phyloP scores from a whole-genome alignment of 35 echinoderm and acorn worm genomes.

The Diadema setosum region DNA sequence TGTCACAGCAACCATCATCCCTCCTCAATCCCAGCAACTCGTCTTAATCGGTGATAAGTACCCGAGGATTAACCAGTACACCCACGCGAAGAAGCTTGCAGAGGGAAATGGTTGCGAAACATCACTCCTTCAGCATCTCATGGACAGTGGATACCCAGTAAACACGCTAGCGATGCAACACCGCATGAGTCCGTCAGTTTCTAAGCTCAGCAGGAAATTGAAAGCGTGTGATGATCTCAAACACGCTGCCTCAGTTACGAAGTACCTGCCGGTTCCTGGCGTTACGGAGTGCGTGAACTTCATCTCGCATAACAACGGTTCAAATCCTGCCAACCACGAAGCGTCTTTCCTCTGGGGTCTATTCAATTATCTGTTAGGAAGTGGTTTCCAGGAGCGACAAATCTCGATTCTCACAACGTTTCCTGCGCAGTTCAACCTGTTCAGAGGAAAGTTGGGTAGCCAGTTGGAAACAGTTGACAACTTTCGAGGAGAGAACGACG shows the following conservation, averaged over 20 bases:
- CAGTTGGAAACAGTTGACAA: neutral
- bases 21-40: constrained; percentile 21
- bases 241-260: constrained; percentile 1
- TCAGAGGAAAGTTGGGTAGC: neutral
- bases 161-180: neutral
- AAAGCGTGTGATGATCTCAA: constrained; percentile 34
- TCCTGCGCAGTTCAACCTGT: neutral
- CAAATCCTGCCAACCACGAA: neutral
- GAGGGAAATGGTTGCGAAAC: neutral
- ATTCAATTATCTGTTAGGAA: neutral
- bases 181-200: constrained; percentile 31
- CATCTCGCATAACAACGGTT: constrained; percentile 23
- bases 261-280: constrained; percentile 29
- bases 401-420: neutral
- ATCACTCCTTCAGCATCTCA: constrained; percentile 21
- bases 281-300: constrained; percentile 36
- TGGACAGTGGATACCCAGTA: neutral
- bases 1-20: neutral
- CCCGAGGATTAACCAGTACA: constrained; percentile 7
- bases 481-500: neutral
- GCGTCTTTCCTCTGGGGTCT: neutral
- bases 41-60: constrained; percentile 47
- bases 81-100: constrained; percentile 4
- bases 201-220: constrained; percentile 21
- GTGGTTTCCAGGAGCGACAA: neutral